Percentiles rank a stretch among this genome's conserved stretches.
Evolutionary conservation across 2,888 invertebrate genomes (phyloP).

Genomic region (Andricus quercusramuli): DNA sequence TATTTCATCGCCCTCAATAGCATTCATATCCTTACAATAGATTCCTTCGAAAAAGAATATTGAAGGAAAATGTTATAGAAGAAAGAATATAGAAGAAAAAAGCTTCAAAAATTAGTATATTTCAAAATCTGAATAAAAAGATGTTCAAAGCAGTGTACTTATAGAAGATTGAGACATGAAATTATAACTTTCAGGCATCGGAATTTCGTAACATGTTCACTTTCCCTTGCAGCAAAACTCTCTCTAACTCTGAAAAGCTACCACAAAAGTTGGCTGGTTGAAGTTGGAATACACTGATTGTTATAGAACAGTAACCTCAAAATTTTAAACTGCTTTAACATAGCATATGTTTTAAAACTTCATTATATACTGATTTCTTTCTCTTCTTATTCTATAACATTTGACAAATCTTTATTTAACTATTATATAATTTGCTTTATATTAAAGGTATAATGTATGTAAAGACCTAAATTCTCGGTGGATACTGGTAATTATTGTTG

Average conservation of each 20-base stretch:
- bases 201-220: slow-evolving; percentile 57
- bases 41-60: neutral
- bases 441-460: neutral
- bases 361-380: neutral
- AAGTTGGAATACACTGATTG: slow-evolving; percentile 47
- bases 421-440: neutral
- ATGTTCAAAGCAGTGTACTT: too few relatives aligned
- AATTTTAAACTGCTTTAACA: neutral
- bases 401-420: neutral
- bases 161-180: neutral
- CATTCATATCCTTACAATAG: neutral
- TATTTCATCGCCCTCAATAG: neutral
- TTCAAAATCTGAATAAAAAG: too few relatives aligned
- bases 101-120: too few relatives aligned
- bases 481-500: slow-evolving; percentile 66
- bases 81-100: neutral
- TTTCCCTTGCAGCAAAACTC: slow-evolving; percentile 58
- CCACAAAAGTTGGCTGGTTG: slow-evolving; percentile 55
- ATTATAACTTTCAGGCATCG: slow-evolving; percentile 45
- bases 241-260: slow-evolving; percentile 56
- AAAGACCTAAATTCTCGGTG: neutral
- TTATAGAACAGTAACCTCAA: neutral
- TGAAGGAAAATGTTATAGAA: neutral
- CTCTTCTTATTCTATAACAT: neutral
- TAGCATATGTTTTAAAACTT: too few relatives aligned